Evolutionary conservation across 2,888 invertebrate species (phyloP).

Genomic region (Netelia inedita): DNA sequence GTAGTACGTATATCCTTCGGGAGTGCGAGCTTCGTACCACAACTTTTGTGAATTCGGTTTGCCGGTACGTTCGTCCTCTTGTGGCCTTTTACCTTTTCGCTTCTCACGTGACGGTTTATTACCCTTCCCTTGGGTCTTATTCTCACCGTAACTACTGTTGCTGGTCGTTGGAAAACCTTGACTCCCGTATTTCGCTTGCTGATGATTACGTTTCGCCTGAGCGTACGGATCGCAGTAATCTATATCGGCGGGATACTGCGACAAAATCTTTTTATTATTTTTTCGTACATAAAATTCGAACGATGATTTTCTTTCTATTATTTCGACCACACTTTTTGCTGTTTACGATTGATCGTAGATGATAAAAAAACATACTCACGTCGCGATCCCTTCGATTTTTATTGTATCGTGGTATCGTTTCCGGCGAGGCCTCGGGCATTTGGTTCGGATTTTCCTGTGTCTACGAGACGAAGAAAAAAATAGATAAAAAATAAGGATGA

Average conservation of each 20-base stretch:
- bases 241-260: slow-evolving; percentile 75
- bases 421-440: slow-evolving; percentile 73
- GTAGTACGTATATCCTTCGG: slow-evolving; percentile 93
- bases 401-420: slow-evolving; percentile 75
- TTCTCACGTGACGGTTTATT: slow-evolving; percentile 73
- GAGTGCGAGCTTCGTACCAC: slow-evolving; percentile 93
- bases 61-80: slow-evolving; percentile 71
- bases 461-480: slow-evolving; percentile 38
- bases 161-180: slow-evolving; percentile 48
- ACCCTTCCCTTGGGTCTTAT: slow-evolving; percentile 75
- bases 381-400: slow-evolving; percentile 63
- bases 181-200: slow-evolving; percentile 46
- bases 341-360: background rate
- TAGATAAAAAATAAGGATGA: background rate
- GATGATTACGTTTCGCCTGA: slow-evolving; percentile 67
- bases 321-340: slow-evolving; percentile 10
- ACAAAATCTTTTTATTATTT: slow-evolving; percentile 29
- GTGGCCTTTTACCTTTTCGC: slow-evolving; percentile 79
- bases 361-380: slow-evolving; percentile 56
- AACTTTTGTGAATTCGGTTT: slow-evolving; percentile 82
- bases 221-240: slow-evolving; percentile 80
- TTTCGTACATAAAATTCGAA: background rate
- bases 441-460: slow-evolving; percentile 70
- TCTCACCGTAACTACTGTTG: slow-evolving; percentile 75
- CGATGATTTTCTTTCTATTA: slow-evolving; percentile 1